A percentile compares a stretch with the other conserved stretches of the same genome.
phyloP scores from a whole-genome alignment of 2,888 invertebrate genomes.

The Spisula solida region DNA sequence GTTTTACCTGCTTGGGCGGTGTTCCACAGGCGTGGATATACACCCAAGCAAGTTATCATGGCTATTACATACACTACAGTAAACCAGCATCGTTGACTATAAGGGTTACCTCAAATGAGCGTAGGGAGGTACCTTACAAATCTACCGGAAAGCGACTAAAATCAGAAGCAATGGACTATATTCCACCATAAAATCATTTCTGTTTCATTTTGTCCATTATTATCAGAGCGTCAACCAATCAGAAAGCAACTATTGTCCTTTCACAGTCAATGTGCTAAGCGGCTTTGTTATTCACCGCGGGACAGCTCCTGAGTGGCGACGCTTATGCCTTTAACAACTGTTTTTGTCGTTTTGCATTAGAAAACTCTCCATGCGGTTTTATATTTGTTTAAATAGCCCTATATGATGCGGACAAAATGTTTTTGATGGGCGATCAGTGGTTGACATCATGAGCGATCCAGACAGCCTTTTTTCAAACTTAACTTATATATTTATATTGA shows the following conservation, averaged over 20 bases:
- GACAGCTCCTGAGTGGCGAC: conserved; percentile 71
- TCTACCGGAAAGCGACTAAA: conserved; percentile 60
- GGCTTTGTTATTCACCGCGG: conserved; percentile 70
- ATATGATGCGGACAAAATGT: conserved; percentile 68
- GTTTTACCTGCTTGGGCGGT: too few relatives aligned
- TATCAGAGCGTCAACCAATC: conserved; percentile 67
- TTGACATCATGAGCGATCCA: conserved; percentile 70
- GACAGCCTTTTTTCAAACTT: too few relatives aligned
- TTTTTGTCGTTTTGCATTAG: conserved; percentile 68
- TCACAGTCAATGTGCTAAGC: conserved; percentile 71
- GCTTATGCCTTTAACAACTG: conserved; percentile 72
- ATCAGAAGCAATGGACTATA: conserved; percentile 59
- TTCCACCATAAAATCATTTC: conserved; percentile 70
- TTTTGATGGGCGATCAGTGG: conserved; percentile 61
- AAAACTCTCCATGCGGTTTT: conserved; percentile 66
- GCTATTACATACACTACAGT: too few relatives aligned
- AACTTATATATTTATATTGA: too few relatives aligned
- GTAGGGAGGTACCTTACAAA: too few relatives aligned
- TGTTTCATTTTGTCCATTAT: conserved; percentile 73
- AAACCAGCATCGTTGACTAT: too few relatives aligned
- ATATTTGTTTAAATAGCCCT: conserved; percentile 68
- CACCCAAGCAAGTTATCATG: too few relatives aligned
- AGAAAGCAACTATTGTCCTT: conserved; percentile 66
- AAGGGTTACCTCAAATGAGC: too few relatives aligned
- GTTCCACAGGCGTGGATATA: too few relatives aligned